A percentile compares a stretch with the other conserved stretches of the same genome.
Conservation (phyloP, 2,113 vertebrate species). For the Lasiurus cinereus region DNA sequence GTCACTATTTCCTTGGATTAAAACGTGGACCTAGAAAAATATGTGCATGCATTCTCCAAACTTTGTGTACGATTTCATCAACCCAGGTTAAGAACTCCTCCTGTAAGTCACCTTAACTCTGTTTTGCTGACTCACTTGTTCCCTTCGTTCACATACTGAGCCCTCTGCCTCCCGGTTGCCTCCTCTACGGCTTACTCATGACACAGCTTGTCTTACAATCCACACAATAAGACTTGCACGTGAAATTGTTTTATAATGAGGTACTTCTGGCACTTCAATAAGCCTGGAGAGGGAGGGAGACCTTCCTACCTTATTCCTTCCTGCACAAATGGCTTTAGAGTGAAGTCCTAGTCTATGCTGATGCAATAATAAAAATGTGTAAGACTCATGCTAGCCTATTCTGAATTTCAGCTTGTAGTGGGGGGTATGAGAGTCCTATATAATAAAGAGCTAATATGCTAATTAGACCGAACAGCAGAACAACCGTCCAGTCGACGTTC, state of each 20-base stretch:
- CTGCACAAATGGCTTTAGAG: background rate
- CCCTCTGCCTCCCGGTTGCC: background rate
- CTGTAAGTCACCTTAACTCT: background rate
- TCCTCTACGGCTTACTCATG: background rate
- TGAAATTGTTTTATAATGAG: background rate
- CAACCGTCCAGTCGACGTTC: too few species aligned
- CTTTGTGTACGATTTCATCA: background rate
- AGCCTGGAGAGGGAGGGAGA: background rate
- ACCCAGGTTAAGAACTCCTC: background rate
- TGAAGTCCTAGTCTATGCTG: background rate
- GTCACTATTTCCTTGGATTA: conserved; percentile 45
- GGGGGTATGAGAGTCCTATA: background rate
- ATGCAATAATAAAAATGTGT: background rate
- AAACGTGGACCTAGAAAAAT: conserved; percentile 51
- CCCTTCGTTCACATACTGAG: background rate
- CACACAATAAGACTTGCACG: background rate
- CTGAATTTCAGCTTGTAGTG: conserved; percentile 35
- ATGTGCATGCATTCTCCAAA: background rate
- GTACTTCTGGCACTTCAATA: background rate
- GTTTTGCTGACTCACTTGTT: background rate
- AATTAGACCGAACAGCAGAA: too few species aligned
- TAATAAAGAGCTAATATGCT: too few species aligned
- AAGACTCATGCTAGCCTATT: background rate
- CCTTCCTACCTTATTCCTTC: background rate
- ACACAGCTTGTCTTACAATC: background rate